Percentiles rank a stretch among this genome's conserved stretches.
Conservation (phyloP, 2,888 invertebrate genomes). For the Plebejus argus region DNA sequence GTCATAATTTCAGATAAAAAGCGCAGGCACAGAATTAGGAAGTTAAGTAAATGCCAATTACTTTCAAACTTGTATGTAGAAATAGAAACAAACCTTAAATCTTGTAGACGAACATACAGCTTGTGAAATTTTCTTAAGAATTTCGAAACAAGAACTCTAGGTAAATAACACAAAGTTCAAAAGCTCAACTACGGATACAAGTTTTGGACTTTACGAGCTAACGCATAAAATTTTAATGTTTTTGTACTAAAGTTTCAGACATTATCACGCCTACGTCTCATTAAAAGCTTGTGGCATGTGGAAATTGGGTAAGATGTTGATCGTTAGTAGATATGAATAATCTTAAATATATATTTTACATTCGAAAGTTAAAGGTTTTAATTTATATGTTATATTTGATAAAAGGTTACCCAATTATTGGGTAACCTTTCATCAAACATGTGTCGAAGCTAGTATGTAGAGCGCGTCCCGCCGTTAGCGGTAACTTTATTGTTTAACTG, state of each 20-base stretch:
- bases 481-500: constrained; percentile 18
- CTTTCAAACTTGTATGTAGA: too few relatives aligned
- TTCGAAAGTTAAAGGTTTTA: too few relatives aligned
- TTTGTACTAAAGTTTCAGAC: constrained; percentile 2
- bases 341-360: too few relatives aligned
- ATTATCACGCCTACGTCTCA: not conserved
- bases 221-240: constrained; percentile 25
- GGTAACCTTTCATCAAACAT: not conserved
- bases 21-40: too few relatives aligned
- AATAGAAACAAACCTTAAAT: too few relatives aligned
- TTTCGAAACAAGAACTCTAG: not conserved
- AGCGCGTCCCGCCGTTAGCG: constrained; percentile 22
- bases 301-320: not conserved
- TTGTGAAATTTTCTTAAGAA: not conserved
- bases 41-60: too few relatives aligned
- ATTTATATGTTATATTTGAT: too few relatives aligned
- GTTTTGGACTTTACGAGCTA: constrained; percentile 9
- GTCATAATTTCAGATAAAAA: too few relatives aligned
- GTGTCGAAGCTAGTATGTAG: not conserved
- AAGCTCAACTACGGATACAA: not conserved
- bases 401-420: too few relatives aligned
- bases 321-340: too few relatives aligned
- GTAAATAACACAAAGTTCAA: not conserved
- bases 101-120: too few relatives aligned
- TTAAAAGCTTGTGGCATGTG: not conserved